Conservation (phyloP, 2,888 invertebrate genomes). For the Trachelus iudaicus region DNA sequence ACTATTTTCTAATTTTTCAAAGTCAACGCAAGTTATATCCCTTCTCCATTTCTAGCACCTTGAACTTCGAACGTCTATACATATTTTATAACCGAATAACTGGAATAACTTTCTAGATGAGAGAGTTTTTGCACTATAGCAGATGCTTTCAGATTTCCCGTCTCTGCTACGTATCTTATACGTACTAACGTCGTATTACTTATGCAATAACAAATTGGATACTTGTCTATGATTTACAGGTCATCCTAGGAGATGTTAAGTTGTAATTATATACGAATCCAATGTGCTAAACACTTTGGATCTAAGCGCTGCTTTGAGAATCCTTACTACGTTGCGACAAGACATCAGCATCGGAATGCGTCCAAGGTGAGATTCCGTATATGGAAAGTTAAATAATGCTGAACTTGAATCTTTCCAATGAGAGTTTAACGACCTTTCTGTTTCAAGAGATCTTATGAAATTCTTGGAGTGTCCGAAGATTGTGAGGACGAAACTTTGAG, state of each 20-base stretch:
- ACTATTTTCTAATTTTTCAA: not conserved
- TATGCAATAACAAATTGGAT: not conserved
- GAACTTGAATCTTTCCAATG: not conserved
- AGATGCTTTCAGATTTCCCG: not conserved
- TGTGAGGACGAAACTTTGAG: constrained; percentile 80
- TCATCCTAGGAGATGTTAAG: not conserved
- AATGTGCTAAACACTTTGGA: not conserved
- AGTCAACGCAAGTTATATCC: not conserved
- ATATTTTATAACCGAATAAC: not conserved
- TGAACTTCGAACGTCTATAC: not conserved
- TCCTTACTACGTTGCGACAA: not conserved
- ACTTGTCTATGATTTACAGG: not conserved
- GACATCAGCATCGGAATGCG: not conserved
- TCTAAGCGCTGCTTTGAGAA: not conserved
- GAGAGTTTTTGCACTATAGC: not conserved
- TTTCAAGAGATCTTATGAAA: constrained; percentile 74
- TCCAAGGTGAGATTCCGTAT: not conserved
- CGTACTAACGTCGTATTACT: not conserved
- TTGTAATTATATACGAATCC: not conserved
- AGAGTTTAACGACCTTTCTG: constrained; percentile 12
- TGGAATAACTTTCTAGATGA: not conserved
- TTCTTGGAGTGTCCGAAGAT: constrained; percentile 74
- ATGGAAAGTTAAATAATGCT: not conserved
- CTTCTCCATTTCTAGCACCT: not conserved
- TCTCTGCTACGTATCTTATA: not conserved